Base-by-base conservation (phyloP, 2,797 vertebrate species). In the Acrossocheilus fasciatus region DNA sequence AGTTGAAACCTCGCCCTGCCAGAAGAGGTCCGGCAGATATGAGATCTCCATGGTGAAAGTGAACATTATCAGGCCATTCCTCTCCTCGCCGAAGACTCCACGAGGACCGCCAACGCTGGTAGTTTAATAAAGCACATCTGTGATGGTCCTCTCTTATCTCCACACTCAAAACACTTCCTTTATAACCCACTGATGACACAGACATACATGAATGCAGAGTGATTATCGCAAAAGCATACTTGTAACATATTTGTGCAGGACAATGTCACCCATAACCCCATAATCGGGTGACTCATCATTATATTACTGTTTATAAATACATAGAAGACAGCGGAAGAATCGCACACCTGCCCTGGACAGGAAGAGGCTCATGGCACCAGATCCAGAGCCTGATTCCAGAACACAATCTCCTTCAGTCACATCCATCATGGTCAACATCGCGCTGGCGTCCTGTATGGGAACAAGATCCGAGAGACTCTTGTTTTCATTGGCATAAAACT, bases 371-470 rank as follows among this genome's bases (percentile, higher is more conserved):
- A 98, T 94, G 43, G 95, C 96, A 2, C 98, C 97, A 2, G 97
- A 98, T 4, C 98, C 98, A 0, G 97, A 97, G n/a, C 98, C 98
- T 0, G 93, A 94, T 95, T 99, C 98, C 90, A 99, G 74, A 74
- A 99, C 95, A 0, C 90, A 89, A 90, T 99, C 97, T 82, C 98
- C 97, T 23, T 95, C 94, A n/a, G 91, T 93, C 75, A 98, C 57
- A 50, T 99, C 96, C 95, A 96, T 96, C 97, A 99, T 95, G 93
- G 89, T 86, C 26, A 98, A 78, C 88, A 98, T 91, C 2, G 93
- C 89, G 15, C 34, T 93, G 23, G 93, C 36, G 82, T 98, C 97
- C 98, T 99, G 73, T 0, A 2, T 77, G 43, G 2, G 26, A 84
- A 52, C 81, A 20, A n/a, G 34, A 17, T 43, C 2, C 14, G 1